Evolutionary conservation across 2,113 vertebrate genomes (phyloP).

Genomic region (Pachycephala philippinensis): DNA sequence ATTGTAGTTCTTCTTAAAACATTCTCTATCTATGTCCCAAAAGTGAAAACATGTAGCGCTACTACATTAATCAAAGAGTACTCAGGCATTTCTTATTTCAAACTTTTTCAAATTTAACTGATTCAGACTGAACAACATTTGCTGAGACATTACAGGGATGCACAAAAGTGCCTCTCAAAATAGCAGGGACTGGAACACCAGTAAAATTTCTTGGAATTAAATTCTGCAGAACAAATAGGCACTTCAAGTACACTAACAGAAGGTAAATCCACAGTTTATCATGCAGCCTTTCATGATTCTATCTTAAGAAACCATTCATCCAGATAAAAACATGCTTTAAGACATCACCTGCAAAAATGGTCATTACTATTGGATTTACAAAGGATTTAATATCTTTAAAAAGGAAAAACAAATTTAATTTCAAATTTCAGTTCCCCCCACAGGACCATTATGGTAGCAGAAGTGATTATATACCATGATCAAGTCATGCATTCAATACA

Average conservation of each 20-base stretch:
- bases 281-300: background rate
- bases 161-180: background rate
- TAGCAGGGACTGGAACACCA: background rate
- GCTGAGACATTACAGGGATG: background rate
- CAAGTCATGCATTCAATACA: background rate
- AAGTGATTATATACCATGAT: background rate
- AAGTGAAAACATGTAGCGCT: background rate
- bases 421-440: background rate
- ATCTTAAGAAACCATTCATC: background rate
- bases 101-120: background rate
- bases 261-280: background rate
- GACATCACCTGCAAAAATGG: background rate
- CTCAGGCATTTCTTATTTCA: background rate
- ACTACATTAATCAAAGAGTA: background rate
- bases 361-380: background rate
- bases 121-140: background rate
- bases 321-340: background rate
- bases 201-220: background rate
- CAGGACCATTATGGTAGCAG: background rate
- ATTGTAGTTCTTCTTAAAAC: background rate
- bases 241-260: background rate
- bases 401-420: background rate
- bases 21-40: background rate
- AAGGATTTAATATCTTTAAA: background rate
- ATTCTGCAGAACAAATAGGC: background rate